Evolutionary conservation across 2,797 vertebrate species (phyloP).

Genomic region (Psittacula echo): DNA sequence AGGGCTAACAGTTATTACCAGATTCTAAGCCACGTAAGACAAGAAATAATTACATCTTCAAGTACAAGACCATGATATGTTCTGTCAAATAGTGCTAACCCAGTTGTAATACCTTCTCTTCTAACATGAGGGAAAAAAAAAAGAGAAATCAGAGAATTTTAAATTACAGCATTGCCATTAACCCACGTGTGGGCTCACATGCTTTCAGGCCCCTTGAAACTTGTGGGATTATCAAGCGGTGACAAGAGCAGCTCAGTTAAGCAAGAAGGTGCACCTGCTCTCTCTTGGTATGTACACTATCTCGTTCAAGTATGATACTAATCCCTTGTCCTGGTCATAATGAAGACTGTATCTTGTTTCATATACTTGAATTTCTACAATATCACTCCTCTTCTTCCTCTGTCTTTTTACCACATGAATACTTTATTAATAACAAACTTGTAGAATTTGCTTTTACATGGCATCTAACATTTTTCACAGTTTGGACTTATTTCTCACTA

Average conservation of each 20-base stretch:
- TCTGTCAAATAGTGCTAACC: background rate
- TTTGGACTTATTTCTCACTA: background rate
- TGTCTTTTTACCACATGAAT: background rate
- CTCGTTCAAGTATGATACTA: constrained; percentile 30
- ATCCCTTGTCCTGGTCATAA: constrained; percentile 45
- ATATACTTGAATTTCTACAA: constrained; percentile 6
- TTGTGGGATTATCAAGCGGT: constrained; percentile 12
- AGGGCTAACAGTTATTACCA: background rate
- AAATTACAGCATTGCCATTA: background rate
- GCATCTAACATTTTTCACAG: background rate
- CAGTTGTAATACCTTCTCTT: background rate
- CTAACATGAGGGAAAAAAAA: background rate
- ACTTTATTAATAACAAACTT: background rate
- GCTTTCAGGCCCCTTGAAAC: background rate
- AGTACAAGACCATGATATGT: background rate
- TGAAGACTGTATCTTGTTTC: constrained; percentile 41
- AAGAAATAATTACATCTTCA: background rate
- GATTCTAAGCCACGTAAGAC: background rate
- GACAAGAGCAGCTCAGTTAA: constrained; percentile 21
- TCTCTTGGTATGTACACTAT: constrained; percentile 51
- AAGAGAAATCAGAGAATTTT: background rate
- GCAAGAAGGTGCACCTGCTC: constrained; percentile 47
- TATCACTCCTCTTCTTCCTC: background rate
- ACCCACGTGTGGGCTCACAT: background rate
- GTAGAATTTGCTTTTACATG: background rate